Base-by-base conservation (phyloP, 2,797 vertebrate species). In the Euphonia xanthogaster region DNA sequence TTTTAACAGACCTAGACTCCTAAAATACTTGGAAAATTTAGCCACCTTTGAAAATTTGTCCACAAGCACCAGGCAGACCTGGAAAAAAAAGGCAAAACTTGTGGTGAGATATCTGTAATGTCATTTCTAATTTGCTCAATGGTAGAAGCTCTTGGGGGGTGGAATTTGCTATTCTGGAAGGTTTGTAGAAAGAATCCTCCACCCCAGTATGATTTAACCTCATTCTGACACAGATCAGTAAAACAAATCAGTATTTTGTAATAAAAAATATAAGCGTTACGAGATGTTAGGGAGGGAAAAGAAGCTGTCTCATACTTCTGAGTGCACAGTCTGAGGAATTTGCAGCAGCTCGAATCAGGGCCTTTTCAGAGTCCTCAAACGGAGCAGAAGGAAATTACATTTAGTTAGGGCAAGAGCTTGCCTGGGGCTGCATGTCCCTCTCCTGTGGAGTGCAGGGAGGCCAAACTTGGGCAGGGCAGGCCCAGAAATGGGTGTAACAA, bases 171-270 rank as follows among this genome's bases (percentile, higher is more conserved):
- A 2, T 80, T 94, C 88, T 70, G 73, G 73, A 70, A 73, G 54
- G 62, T 71, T 88, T 53, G 58, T 68, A 53, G 44, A 67, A 66
- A 75, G 58, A 72, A 66, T 88, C 42, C 35, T 72, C 28, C 14
- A 48, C 73, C 88, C 53, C 51, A 40, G 23, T 88, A 31, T 1
- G 50, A 84, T 90, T 93, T 93, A 81, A 90, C 83, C 67, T 94
- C 63, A 39, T 86, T 84, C 73, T 95, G 88, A 90, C 73, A 70
- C 10, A 75, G 42, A 61, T 81, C 70, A 82, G 77, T 90, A 66
- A 81, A 90, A 47, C 47, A 92, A 86, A 88, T 67, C 8, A 84
- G 67, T 93, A 88, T 88, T 90, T 91, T 73, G 73, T 76, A 45
- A 27, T 45, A 73, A 76, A 88, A 92, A 78, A 50, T 40, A 54